These are phyloP conservation scores for Adoxophyes honmai DNA, from an alignment of 1,140 invertebrate genomes.

Conservation along the genomic window DNA sequence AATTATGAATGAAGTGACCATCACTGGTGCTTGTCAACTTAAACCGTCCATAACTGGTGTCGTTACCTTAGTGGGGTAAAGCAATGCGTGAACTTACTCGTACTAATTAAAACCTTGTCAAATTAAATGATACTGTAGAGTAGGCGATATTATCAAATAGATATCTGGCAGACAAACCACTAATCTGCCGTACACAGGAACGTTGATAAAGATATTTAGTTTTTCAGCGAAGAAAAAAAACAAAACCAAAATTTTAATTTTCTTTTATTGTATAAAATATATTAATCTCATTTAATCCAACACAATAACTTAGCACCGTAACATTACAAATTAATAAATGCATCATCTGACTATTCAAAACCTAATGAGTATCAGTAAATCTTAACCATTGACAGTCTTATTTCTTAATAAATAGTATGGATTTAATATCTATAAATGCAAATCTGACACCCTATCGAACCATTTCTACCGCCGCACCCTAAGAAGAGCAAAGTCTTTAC, in stretches of 20 bases:
- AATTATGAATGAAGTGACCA: too few relatives aligned
- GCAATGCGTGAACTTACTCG: too few relatives aligned
- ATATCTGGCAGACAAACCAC: too few relatives aligned
- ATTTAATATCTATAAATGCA: conserved; percentile 10
- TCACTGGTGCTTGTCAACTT: too few relatives aligned
- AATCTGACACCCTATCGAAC: not conserved
- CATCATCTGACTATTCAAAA: conserved; percentile 55
- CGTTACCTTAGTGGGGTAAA: too few relatives aligned
- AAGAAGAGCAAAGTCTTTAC: not conserved
- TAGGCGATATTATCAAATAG: too few relatives aligned
- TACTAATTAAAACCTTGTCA: too few relatives aligned
- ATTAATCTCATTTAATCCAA: conserved; percentile 22
- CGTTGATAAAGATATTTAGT: not conserved
- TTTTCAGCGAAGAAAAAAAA: conserved; percentile 7
- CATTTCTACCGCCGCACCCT: not conserved
- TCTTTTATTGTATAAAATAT: conserved; percentile 24
- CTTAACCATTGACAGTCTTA: conserved; percentile 10
- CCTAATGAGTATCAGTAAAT: conserved; percentile 51
- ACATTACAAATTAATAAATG: conserved; percentile 61
- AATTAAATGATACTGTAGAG: too few relatives aligned
- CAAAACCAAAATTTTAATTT: conserved; percentile 24
- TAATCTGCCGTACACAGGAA: not conserved
- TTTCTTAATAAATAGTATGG: not conserved
- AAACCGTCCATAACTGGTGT: too few relatives aligned
- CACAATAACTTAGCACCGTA: conserved; percentile 55